A percentile compares a stretch with the other conserved stretches of the same genome.
Evolutionary conservation across 2,113 vertebrate genomes (phyloP).

Genomic region (Muntiacus reevesi): DNA sequence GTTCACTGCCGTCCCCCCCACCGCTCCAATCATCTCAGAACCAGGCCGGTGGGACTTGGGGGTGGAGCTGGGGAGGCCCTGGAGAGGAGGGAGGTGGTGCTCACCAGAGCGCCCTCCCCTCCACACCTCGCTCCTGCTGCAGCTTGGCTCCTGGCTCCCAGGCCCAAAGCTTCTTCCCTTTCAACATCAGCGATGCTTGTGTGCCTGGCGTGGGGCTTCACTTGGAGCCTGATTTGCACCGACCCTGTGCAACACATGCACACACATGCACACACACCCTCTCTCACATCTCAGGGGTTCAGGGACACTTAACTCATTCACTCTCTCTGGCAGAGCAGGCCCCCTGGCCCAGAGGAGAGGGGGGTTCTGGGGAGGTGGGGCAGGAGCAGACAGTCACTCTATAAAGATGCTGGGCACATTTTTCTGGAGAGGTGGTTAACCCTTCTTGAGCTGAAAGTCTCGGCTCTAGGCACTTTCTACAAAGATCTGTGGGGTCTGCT

Average conservation of each 20-base stretch:
- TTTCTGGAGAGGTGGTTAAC: slow-evolving; percentile 65
- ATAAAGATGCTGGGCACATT: slow-evolving; percentile 4
- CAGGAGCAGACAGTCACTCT: background rate
- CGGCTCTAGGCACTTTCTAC: slow-evolving; percentile 1
- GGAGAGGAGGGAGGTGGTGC: background rate
- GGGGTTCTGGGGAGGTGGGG: background rate
- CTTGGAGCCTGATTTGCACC: background rate
- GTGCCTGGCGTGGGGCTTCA: background rate
- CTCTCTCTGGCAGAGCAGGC: background rate
- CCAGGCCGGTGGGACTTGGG: background rate
- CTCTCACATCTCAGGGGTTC: background rate
- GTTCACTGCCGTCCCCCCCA: background rate
- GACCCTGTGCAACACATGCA: background rate
- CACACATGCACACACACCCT: rapidly evolving
- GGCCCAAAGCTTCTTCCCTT: background rate
- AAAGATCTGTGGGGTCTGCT: background rate
- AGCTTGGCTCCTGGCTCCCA: background rate
- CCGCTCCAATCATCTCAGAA: background rate
- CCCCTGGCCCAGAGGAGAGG: background rate
- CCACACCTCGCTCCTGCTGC: too few relatives aligned
- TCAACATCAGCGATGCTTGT: background rate
- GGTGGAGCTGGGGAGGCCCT: background rate
- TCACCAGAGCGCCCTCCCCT: background rate
- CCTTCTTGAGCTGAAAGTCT: background rate
- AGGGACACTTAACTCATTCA: background rate